phyloP scores from a whole-genome alignment of 2,113 vertebrate species.

The Alces alces region DNA sequence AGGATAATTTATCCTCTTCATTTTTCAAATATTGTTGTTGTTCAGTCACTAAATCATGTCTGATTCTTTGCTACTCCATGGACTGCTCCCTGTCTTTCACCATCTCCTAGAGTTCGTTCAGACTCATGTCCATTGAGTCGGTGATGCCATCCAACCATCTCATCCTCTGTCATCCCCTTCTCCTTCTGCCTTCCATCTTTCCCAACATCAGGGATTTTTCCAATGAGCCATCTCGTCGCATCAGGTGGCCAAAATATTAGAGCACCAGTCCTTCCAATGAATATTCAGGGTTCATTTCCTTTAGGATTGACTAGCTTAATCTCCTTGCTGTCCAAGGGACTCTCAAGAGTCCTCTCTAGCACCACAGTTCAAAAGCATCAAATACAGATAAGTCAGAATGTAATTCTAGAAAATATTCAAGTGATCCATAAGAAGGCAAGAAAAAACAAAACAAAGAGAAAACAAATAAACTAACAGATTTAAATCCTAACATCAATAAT shows the following conservation, averaged over 20 bases:
- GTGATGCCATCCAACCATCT: background rate
- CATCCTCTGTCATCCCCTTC: background rate
- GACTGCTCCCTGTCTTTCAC: background rate
- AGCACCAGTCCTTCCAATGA: background rate
- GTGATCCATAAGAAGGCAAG: background rate
- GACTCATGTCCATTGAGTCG: background rate
- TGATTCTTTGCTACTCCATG: background rate
- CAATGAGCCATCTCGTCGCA: background rate
- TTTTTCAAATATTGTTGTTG: conserved; percentile 7
- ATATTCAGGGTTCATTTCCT: background rate
- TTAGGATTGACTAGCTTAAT: background rate
- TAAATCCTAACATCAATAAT: background rate
- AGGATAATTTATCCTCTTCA: background rate
- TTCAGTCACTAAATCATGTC: background rate
- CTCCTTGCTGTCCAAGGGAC: background rate
- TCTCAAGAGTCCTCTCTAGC: background rate
- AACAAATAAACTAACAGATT: background rate
- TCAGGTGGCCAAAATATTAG: background rate
- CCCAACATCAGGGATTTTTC: background rate
- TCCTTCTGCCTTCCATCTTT: background rate
- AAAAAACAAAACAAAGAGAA: background rate
- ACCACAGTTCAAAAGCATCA: background rate
- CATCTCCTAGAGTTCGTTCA: background rate
- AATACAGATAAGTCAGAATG: background rate
- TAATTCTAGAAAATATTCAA: background rate